These are phyloP conservation scores for Drosophila prosaltans DNA, from an alignment of 1,140 invertebrate genomes.

Conservation along the genomic window DNA sequence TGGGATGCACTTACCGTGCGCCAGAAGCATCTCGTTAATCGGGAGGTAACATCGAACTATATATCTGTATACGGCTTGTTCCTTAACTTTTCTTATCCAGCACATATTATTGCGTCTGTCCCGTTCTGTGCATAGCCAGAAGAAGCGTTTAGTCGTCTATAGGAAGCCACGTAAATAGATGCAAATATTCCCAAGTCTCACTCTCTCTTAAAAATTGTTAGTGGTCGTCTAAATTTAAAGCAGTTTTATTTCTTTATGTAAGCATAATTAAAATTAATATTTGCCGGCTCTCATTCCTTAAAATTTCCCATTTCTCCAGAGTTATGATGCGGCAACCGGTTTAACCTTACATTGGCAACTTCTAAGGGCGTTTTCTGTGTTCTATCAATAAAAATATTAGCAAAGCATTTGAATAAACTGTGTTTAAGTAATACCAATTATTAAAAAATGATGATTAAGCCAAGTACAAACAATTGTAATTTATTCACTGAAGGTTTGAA, in stretches of 20 bases:
- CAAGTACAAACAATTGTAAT: neutral
- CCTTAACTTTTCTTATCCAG: neutral
- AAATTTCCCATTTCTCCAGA: neutral
- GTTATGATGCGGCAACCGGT: neutral
- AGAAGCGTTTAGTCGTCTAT: neutral
- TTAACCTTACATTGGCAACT: neutral
- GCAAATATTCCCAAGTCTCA: neutral
- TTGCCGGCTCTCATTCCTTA: neutral
- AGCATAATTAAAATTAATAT: neutral
- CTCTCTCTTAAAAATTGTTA: neutral
- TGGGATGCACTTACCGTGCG: conserved; percentile 38
- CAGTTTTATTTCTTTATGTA: neutral
- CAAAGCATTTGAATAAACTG: neutral
- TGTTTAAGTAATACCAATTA: neutral
- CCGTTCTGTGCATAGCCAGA: neutral
- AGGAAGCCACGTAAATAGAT: neutral
- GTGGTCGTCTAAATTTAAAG: neutral
- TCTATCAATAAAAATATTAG: neutral
- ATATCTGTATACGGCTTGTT: neutral
- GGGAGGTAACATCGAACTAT: conserved; percentile 32
- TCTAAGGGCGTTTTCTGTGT: neutral
- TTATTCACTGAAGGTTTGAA: neutral
- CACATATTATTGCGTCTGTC: neutral
- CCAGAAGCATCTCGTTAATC: conserved; percentile 35
- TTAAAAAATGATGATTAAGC: neutral